Conservation (phyloP, 2,113 vertebrate genomes). For the Machaerirhynchus nigripectus region DNA sequence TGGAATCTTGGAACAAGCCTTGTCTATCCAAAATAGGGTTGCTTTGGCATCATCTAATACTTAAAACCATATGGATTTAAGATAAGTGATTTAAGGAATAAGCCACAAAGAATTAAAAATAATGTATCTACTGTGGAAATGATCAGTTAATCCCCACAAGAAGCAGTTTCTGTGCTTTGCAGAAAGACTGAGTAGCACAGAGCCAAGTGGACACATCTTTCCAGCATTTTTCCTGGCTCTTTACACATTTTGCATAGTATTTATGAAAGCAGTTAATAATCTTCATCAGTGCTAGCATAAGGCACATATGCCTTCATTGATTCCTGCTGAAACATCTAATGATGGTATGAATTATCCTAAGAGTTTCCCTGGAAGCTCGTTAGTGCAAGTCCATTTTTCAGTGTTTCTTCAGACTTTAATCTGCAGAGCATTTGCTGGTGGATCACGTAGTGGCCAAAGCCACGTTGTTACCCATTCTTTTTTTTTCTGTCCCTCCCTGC, state of each 20-base stretch:
- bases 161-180: not conserved
- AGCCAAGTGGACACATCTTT: not conserved
- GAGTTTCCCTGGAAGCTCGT: not conserved
- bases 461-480: rapidly evolving
- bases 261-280: not conserved
- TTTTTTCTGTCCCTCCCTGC: not conserved
- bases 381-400: not conserved
- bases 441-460: not conserved
- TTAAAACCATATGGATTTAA: not conserved
- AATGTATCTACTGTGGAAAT: not conserved
- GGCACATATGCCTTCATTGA: not conserved
- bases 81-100: not conserved
- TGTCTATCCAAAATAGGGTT: not conserved
- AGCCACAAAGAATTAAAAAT: not conserved
- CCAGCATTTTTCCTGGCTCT: slow-evolving; percentile 32
- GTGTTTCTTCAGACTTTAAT: not conserved
- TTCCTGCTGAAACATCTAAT: not conserved
- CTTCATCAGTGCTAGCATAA: not conserved
- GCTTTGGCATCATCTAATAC: not conserved
- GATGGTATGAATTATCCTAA: not conserved
- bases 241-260: not conserved
- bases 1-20: not conserved
- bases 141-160: not conserved
- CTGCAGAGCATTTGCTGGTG: not conserved
- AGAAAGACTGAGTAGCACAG: not conserved